These are phyloP conservation scores for Ceratotherium simum DNA, from an alignment of 2,113 vertebrate genomes.

Conservation along the genomic window DNA sequence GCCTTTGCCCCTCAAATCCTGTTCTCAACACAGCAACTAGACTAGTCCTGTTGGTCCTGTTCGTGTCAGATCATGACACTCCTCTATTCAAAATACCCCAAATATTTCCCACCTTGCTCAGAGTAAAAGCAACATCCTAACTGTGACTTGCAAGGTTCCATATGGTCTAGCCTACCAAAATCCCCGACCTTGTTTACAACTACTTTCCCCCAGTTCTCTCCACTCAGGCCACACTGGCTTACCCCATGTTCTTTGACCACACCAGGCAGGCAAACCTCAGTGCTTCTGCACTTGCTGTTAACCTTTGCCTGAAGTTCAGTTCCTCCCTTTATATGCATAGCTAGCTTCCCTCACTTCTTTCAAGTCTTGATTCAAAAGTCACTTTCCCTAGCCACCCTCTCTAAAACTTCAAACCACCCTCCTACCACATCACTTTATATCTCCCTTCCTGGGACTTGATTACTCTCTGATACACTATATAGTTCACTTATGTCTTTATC, in stretches of 20 bases:
- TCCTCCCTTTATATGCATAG: neutral
- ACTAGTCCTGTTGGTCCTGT: neutral
- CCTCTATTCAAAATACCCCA: neutral
- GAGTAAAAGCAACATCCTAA: neutral
- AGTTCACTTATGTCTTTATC: neutral
- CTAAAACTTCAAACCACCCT: constrained; percentile 14
- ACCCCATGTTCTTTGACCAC: neutral
- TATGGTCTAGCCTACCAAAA: neutral
- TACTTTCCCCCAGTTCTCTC: neutral
- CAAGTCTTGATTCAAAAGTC: constrained; percentile 18
- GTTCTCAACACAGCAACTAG: neutral
- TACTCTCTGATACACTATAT: neutral
- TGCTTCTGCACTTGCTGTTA: neutral
- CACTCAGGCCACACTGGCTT: neutral
- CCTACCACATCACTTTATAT: neutral
- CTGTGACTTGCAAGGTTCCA: neutral
- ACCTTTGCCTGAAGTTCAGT: neutral
- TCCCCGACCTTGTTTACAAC: neutral
- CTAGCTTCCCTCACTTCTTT: neutral
- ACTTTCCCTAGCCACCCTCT: neutral
- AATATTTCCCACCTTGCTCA: neutral
- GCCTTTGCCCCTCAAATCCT: neutral
- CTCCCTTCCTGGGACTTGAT: neutral
- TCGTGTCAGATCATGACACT: neutral
- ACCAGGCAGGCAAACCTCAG: neutral